phyloP scores from a whole-genome alignment of 2,113 vertebrate species.

The Calidris pugnax region DNA sequence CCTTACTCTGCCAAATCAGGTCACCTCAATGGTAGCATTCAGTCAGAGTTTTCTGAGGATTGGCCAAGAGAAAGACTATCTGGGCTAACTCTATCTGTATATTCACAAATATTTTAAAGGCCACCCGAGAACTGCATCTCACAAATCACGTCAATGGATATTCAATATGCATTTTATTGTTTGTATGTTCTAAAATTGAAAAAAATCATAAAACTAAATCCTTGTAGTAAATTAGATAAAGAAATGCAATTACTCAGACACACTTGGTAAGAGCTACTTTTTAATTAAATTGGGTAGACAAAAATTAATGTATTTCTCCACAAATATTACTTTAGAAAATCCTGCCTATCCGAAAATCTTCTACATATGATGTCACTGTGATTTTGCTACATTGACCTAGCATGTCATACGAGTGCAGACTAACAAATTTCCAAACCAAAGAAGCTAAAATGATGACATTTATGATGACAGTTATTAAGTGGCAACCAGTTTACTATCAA shows the following conservation, averaged over 20 bases:
- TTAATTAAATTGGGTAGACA: background rate
- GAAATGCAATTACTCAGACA: background rate
- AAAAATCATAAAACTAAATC: background rate
- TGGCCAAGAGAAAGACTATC: no score
- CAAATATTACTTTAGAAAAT: background rate
- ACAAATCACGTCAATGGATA: background rate
- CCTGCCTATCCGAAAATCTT: background rate
- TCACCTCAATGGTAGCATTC: background rate
- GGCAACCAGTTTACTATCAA: background rate
- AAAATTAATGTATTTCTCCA: background rate
- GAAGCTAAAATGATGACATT: background rate
- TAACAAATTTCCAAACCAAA: background rate
- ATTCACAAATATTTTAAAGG: background rate
- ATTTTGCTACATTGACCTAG: background rate
- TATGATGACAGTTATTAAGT: background rate
- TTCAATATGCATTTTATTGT: background rate
- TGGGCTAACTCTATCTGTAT: background rate
- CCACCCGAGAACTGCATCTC: background rate
- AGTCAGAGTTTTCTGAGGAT: no score
- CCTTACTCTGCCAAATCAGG: background rate
- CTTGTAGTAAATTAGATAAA: background rate
- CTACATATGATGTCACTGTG: background rate
- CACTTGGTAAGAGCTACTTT: background rate
- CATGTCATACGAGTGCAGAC: background rate
- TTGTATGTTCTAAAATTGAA: background rate